Evolutionary conservation across 2,888 invertebrate species (phyloP), one percentile per base, ranked within the genome.

Genomic region (Aricia artaxerxes): DNA sequence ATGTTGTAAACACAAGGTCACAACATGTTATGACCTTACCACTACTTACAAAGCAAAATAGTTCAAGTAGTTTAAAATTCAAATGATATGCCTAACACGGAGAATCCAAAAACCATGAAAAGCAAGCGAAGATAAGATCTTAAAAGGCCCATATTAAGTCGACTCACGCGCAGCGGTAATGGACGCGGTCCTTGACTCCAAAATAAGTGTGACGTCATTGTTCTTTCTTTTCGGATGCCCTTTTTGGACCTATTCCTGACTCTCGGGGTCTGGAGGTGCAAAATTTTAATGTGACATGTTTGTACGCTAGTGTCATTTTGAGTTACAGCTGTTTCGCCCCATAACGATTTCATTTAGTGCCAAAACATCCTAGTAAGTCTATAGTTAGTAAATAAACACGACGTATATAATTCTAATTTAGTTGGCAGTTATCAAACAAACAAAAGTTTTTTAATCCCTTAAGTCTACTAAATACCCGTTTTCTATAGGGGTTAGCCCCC

Each of bases 151-250:
- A 87, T 83, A 86, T 86, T 85, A 84, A 91, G 89, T 90, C 88
- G 82, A 83, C 82, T 84, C 88, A 89, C 88, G 90, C 88, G 84
- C 86, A 83, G 86, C 89, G 89, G 90, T 89, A 88, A 88, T 86
- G 84, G 83, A 79, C 84, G 82, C 85, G 90, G 89, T 90, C 91
- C 90, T 91, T 91, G 91, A 90, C 90, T 89, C 86, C 87, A 81
- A 82, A 83, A 85, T 83, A 85, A 83, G 83, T 81, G 81, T 82
- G 81, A 80, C 82, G 81, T 83, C 83, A 76, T n/a, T 40, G n/a
- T 24, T 31, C 69, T 35, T 35, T 69, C 69, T 69, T 69, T 69
- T 38, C 13, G 35, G 31, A 16, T 9, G 69, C 11, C 35, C 35
- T 69, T 35, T 35, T 69, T 69, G 69, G 5, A 35, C 69, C 13